phyloP scores from a whole-genome alignment of 2,888 invertebrate species.

The Sisyra nigra region DNA sequence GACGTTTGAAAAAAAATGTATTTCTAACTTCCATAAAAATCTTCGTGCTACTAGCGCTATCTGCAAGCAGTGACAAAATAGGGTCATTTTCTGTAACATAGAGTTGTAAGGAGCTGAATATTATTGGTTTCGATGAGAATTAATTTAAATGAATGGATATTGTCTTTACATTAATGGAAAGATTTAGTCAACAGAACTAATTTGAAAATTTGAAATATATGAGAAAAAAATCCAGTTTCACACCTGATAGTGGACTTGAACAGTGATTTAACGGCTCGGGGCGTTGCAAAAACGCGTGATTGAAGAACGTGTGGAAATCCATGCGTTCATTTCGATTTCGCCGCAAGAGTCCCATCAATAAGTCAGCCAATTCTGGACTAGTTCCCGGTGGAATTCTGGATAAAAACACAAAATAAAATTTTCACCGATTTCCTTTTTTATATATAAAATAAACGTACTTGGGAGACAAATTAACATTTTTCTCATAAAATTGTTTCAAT shows the following conservation, averaged over 20 bases:
- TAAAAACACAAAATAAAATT: conserved; percentile 14
- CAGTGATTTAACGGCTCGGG: conserved; percentile 34
- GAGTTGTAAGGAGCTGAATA: no score
- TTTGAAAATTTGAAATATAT: neutral
- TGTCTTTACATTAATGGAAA: no score
- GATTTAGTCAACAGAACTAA: no score
- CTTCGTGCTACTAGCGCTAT: no score
- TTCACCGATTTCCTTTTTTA: no score
- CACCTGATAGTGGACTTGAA: conserved; percentile 20
- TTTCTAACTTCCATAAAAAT: no score
- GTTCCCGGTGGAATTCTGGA: conserved; percentile 85
- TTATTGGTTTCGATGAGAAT: no score
- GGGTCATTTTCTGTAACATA: no score
- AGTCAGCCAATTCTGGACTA: conserved; percentile 73
- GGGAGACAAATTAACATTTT: conserved; percentile 77
- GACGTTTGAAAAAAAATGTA: no score
- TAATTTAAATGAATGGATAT: no score
- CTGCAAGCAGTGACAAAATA: no score
- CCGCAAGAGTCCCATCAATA: conserved; percentile 73
- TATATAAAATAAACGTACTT: conserved; percentile 44
- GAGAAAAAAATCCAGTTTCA: neutral
- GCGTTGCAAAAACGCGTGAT: conserved; percentile 76
- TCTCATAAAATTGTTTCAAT: conserved; percentile 92
- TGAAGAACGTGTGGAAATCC: conserved; percentile 91
- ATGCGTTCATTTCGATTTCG: conserved; percentile 90